Conservation (phyloP, 2,888 invertebrate genomes). For the Eilema caniola region DNA sequence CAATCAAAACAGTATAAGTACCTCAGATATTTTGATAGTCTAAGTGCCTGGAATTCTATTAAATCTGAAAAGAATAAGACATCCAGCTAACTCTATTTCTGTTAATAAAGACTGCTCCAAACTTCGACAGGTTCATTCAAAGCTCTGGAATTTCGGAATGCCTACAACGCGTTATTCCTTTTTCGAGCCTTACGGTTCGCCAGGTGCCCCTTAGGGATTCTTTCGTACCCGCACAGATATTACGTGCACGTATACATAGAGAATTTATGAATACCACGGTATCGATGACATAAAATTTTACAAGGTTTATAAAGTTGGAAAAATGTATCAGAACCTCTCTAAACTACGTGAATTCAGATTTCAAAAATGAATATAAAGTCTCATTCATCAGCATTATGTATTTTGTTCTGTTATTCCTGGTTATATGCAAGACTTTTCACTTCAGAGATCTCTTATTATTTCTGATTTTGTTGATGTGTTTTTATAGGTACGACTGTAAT, state of each 20-base stretch:
- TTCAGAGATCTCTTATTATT: too few species aligned
- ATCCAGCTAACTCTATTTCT: constrained; percentile 1
- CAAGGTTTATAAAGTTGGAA: constrained; percentile 17
- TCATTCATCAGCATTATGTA: neutral
- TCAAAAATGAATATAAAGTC: too few species aligned
- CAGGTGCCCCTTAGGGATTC: constrained; percentile 22
- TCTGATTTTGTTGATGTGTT: too few species aligned
- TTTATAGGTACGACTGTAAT: too few species aligned
- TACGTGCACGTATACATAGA: constrained; percentile 28
- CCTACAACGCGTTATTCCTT: constrained; percentile 20
- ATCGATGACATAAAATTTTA: constrained; percentile 29
- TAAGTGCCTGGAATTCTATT: neutral
- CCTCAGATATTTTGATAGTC: neutral
- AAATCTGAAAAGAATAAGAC: neutral
- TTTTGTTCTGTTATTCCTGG: too few species aligned
- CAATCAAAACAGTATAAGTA: neutral
- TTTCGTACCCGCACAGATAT: constrained; percentile 16
- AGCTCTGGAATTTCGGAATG: constrained; percentile 16
- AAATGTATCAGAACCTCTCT: neutral
- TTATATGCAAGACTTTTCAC: too few species aligned
- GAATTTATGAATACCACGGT: constrained; percentile 33
- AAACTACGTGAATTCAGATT: neutral
- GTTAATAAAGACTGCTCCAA: constrained; percentile 11
- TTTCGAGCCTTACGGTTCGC: constrained; percentile 13
- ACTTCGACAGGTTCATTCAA: constrained; percentile 11